Base-by-base conservation (phyloP, 2,797 vertebrate species). In the Odontamblyopus rebecca region DNA sequence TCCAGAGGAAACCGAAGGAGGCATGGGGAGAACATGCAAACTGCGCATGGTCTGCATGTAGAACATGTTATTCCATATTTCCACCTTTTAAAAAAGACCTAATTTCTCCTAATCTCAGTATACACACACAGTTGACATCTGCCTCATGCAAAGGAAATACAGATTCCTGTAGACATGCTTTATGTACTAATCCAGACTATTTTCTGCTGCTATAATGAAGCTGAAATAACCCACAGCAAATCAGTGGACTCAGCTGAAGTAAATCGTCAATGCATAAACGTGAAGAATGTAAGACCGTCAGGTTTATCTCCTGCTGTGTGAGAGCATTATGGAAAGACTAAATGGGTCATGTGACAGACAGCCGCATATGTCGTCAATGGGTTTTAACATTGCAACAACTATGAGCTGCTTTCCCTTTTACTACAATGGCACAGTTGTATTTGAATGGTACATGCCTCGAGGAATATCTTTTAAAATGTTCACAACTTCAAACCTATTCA, bases 81-180 rank as follows among this genome's bases (percentile, higher is more conserved):
- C 23, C 54, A 3, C 11, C 23, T 13, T 57, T 57, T 11, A 26
- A n/a, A 23, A 57, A 11, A 57, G 23, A 12, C 13, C 18, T 63
- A 77, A 75, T 73, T 72, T 74, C 68, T 70, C 27, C 69, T 90
- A 88, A 92, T 88, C 87, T 81, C 50, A n/a, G 65, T 64, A 79
- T 82, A 79, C 2, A 29, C 26, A 61, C 70, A 27, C 70, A 51
- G 69, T 70, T 72, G 78, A 86, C 85, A 88, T 89, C 85, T 85
- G 86, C 83, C 78, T 89, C 69, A 61, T 83, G 74, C 56, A 59
- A 70, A 79, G 23, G 75, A 83, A 82, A 77, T 76, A 48, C 60
- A 7, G 56, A 70, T 19, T 71, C 76, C 48, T 48, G 59, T 60
- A 72, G 75, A 66, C 69, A 68, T 53, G 35, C 51, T 35, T 59